phyloP scores from a whole-genome alignment of 2,797 vertebrate species.

The Remorina albescens region DNA sequence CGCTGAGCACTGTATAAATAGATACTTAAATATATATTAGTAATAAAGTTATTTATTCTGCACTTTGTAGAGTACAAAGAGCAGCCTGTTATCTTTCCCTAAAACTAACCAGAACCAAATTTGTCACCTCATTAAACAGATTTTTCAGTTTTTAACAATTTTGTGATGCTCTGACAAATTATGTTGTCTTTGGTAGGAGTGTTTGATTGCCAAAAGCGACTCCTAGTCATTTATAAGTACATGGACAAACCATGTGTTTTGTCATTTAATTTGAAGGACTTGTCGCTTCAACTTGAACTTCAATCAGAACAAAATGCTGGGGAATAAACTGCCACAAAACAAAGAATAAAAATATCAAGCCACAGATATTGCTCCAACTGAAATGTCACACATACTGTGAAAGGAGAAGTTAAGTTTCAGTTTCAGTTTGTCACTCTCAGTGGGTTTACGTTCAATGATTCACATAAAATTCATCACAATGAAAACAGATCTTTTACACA shows the following conservation, averaged over 20 bases:
- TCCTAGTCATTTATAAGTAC: not conserved
- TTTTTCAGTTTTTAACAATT: not conserved
- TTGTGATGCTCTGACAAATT: not conserved
- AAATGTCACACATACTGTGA: not conserved
- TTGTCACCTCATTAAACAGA: accelerated
- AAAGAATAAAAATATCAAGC: not conserved
- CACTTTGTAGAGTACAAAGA: no score
- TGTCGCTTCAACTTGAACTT: not conserved
- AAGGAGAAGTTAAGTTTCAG: not conserved
- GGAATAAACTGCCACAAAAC: not conserved
- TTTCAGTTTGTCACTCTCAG: not conserved
- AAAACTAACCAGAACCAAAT: not conserved
- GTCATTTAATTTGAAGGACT: not conserved
- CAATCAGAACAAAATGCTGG: not conserved
- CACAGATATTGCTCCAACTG: not conserved
- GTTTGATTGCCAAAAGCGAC: not conserved
- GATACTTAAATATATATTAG: not conserved
- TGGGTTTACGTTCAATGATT: not conserved
- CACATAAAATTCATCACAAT: not conserved
- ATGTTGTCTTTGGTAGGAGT: not conserved
- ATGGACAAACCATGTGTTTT: no score
- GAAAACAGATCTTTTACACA: not conserved
- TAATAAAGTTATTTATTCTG: no score
- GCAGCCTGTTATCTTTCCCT: not conserved
- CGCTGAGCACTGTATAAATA: no score